Conservation (phyloP, 2,113 vertebrate genomes). For the Sinocyclocheilus anophthalmus region DNA sequence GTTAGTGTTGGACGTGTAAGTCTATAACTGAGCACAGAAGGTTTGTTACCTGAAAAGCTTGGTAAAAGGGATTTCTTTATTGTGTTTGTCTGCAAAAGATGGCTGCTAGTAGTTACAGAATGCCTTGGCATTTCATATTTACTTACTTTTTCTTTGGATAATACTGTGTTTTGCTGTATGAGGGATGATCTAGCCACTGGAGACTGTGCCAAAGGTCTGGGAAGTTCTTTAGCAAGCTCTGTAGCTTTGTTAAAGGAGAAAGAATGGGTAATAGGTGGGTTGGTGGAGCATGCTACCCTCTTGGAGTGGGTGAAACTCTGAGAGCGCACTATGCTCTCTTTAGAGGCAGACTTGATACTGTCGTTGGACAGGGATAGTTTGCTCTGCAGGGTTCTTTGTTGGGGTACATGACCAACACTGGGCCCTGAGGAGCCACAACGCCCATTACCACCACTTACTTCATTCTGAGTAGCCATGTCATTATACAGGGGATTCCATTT, state of each 20-base stretch:
- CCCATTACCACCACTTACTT: slow-evolving; percentile 33
- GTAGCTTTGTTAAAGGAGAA: slow-evolving; percentile 82
- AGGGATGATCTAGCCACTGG: slow-evolving; percentile 45
- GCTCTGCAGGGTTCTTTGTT: slow-evolving; percentile 75
- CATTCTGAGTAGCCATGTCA: slow-evolving; percentile 25
- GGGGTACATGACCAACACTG: slow-evolving; percentile 66
- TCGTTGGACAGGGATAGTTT: slow-evolving; percentile 82
- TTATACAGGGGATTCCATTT: slow-evolving; percentile 1
- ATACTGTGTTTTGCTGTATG: slow-evolving; percentile 4
- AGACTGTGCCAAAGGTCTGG: slow-evolving; percentile 57
- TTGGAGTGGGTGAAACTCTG: slow-evolving; percentile 91
- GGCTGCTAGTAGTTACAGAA: slow-evolving; percentile 22
- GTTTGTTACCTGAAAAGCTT: slow-evolving; percentile 65
- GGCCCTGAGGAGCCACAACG: slow-evolving; percentile 55
- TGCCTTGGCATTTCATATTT: background rate
- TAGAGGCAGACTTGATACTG: slow-evolving; percentile 74
- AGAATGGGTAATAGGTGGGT: slow-evolving; percentile 77
- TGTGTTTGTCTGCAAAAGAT: slow-evolving; percentile 53
- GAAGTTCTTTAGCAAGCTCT: slow-evolving; percentile 79
- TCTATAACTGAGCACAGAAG: slow-evolving; percentile 82
- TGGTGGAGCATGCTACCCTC: slow-evolving; percentile 76
- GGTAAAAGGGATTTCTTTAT: slow-evolving; percentile 83
- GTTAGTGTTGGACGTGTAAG: slow-evolving; percentile 81
- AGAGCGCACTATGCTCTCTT: slow-evolving; percentile 84
- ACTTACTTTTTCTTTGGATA: slow-evolving; percentile 7